Percentiles rank a stretch among this genome's conserved stretches.
phyloP scores from a whole-genome alignment of 2,113 vertebrate genomes.

The Columba livia region DNA sequence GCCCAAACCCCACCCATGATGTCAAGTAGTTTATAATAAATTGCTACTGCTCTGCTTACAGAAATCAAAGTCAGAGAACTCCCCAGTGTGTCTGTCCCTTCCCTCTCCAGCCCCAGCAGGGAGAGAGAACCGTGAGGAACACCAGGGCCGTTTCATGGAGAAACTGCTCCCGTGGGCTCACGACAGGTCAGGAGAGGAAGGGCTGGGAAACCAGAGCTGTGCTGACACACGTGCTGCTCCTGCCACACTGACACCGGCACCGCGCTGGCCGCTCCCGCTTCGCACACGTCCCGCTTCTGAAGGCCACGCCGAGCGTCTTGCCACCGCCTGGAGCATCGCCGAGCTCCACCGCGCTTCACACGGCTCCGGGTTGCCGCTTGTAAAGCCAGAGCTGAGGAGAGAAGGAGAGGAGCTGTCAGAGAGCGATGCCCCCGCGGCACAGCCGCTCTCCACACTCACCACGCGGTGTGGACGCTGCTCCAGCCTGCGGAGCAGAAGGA shows the following conservation, averaged over 20 bases:
- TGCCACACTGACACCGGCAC: background rate
- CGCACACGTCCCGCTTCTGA: background rate
- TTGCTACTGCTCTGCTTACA: background rate
- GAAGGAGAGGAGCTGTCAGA: background rate
- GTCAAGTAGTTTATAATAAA: background rate
- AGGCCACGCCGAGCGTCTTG: background rate
- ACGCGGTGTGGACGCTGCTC: rapidly evolving
- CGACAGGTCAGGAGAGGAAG: background rate
- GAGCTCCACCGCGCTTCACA: rapidly evolving
- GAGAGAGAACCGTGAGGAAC: background rate
- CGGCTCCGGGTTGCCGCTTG: background rate
- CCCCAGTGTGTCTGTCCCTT: too few relatives aligned
- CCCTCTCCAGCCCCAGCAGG: background rate
- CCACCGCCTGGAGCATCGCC: background rate
- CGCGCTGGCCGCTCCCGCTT: background rate
- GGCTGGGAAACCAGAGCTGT: background rate
- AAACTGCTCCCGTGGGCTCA: background rate
- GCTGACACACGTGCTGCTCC: rapidly evolving
- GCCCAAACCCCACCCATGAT: background rate
- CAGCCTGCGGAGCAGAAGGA: background rate
- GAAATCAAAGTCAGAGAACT: background rate
- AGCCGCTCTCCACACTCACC: background rate
- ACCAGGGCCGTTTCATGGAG: rapidly evolving
- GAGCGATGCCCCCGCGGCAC: background rate
- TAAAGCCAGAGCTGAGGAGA: rapidly evolving